Evolutionary conservation across 2,888 invertebrate genomes (phyloP).

Genomic region (Dynastes tityus): DNA sequence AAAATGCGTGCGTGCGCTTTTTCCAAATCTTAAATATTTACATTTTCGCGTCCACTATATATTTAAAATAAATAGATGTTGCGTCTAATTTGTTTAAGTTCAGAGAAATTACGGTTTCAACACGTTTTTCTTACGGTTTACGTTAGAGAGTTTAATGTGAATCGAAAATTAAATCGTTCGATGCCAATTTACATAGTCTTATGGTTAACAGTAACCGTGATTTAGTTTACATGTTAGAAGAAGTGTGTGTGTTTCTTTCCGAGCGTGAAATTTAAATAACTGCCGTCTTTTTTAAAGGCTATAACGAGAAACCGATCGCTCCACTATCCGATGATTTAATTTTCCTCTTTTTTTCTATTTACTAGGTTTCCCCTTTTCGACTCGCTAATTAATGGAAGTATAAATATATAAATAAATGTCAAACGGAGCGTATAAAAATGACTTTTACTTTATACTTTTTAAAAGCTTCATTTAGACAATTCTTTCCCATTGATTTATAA

Average conservation of each 20-base stretch:
- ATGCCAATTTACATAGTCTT: slow-evolving; percentile 45
- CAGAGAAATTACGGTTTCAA: slow-evolving; percentile 49
- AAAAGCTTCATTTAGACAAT: too few relatives aligned
- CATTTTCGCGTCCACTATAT: slow-evolving; percentile 41
- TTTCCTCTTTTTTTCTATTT: too few relatives aligned
- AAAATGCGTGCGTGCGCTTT: slow-evolving; percentile 29
- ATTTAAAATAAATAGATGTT: slow-evolving; percentile 45
- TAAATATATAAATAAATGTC: too few relatives aligned
- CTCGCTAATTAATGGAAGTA: too few relatives aligned
- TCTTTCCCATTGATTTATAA: too few relatives aligned
- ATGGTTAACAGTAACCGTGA: slow-evolving; percentile 44
- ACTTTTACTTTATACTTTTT: too few relatives aligned
- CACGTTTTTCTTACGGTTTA: slow-evolving; percentile 48
- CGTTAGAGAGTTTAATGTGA: slow-evolving; percentile 44
- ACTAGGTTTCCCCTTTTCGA: too few relatives aligned
- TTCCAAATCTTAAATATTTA: slow-evolving; percentile 42
- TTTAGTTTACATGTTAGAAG: slow-evolving; percentile 43
- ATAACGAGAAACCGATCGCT: slow-evolving; percentile 14
- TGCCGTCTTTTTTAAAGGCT: slow-evolving; percentile 12
- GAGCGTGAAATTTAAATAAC: slow-evolving; percentile 30
- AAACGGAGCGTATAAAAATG: too few relatives aligned
- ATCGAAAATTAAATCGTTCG: slow-evolving; percentile 42
- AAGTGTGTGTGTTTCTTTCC: slow-evolving; percentile 37
- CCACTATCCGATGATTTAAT: too few relatives aligned
- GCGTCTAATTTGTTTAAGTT: slow-evolving; percentile 49